Evolutionary conservation across 2,888 invertebrate genomes (phyloP).

Genomic region (Notodonta ziczac): DNA sequence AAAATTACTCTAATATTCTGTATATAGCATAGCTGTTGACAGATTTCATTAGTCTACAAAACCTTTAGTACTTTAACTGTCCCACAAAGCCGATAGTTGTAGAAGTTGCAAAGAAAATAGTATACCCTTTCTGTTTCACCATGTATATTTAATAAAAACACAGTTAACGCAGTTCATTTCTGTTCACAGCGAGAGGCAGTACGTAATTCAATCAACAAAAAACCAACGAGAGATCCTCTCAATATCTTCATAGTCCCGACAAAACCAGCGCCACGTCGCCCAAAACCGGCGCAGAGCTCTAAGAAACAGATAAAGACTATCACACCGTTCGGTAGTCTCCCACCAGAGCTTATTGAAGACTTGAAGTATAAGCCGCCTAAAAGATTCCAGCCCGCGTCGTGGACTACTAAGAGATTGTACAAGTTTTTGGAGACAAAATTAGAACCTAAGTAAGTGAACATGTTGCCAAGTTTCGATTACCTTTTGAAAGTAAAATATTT

Average conservation of each 20-base stretch:
- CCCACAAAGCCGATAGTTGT: no score
- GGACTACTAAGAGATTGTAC: conserved; percentile 73
- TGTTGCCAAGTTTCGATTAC: not conserved
- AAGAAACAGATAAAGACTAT: conserved; percentile 46
- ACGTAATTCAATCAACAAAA: conserved; percentile 47
- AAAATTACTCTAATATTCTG: not conserved
- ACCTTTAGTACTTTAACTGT: no score
- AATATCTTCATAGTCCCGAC: conserved; percentile 56
- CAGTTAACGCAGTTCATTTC: not conserved
- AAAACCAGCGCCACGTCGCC: conserved; percentile 39
- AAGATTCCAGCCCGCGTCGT: conserved; percentile 67
- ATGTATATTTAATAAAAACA: no score
- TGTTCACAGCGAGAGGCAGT: conserved; percentile 58
- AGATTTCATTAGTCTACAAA: no score
- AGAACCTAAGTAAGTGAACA: conserved; percentile 64
- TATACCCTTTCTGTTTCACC: no score
- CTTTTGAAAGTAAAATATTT: no score
- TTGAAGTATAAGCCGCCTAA: conserved; percentile 75
- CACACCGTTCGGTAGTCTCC: conserved; percentile 46
- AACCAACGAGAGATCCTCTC: conserved; percentile 28
- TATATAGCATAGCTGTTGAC: no score
- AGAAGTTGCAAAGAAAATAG: no score
- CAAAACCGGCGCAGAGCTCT: conserved; percentile 37
- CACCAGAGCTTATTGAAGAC: conserved; percentile 61
- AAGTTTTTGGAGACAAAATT: conserved; percentile 70